phyloP scores from a whole-genome alignment of 2,888 invertebrate species.

The Drosophila picticornis region DNA sequence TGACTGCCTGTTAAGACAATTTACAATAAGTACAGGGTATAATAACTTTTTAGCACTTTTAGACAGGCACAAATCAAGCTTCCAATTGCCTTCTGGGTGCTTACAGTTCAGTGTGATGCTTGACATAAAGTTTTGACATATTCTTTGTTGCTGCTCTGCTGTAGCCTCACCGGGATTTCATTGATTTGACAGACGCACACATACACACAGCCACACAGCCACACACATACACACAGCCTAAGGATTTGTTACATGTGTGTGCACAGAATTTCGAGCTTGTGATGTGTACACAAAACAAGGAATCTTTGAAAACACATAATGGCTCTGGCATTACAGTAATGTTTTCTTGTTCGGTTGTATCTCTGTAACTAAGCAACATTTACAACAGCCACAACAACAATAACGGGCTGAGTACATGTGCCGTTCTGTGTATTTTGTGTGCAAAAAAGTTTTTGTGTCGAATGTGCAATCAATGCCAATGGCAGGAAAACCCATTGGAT shows the following conservation, averaged over 20 bases:
- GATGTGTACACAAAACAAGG: constrained; percentile 37
- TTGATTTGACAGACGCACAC: constrained; percentile 49
- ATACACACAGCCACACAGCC: not conserved
- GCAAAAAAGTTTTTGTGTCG: constrained; percentile 2
- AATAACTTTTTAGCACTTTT: constrained; percentile 31
- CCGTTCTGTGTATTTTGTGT: constrained; percentile 12
- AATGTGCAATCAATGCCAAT: constrained; percentile 15
- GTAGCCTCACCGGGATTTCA: constrained; percentile 61
- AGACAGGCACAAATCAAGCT: constrained; percentile 28
- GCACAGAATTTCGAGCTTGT: constrained; percentile 15
- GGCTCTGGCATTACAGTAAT: not conserved
- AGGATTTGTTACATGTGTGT: not conserved
- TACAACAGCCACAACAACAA: not conserved
- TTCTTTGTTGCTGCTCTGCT: constrained; percentile 29
- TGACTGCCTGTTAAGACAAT: not conserved
- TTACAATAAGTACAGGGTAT: constrained; percentile 11
- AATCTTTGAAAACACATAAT: constrained; percentile 18
- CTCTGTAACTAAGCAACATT: constrained; percentile 1
- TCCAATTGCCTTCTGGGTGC: constrained; percentile 7
- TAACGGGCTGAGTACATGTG: not conserved
- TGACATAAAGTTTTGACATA: constrained; percentile 40
- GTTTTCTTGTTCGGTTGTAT: not conserved
- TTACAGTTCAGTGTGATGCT: constrained; percentile 5
- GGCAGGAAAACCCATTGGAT: not conserved
- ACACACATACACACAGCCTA: not conserved